Evolutionary conservation across 2,113 vertebrate species (phyloP), one percentile per base, ranked within the genome.

Genomic region (Symphodus melops): DNA sequence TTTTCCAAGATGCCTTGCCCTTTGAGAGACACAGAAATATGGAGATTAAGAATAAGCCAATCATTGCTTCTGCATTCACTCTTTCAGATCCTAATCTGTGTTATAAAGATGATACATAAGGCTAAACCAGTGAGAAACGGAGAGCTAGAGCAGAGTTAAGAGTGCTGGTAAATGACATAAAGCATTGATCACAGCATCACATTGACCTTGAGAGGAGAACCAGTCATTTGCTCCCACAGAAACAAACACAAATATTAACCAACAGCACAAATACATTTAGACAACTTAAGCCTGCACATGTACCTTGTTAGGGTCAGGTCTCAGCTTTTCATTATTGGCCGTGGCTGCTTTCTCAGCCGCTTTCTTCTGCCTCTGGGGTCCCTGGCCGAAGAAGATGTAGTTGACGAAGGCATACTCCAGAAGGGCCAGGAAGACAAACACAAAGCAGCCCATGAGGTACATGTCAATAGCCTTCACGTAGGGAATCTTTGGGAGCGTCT

Each of bases 401-500:
- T 99, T 99, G 93, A 99, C 98, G 70, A 99, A 93, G 42, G 98
- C 98, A 37, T 99, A 99, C 80, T 99, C 98, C 92, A 99, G 94
- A 76, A 99, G 94, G 70, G 98, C 98, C 95, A 99, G 96, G 92
- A 99, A 99, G 65, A 99, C 98, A 63, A 99, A 99, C 70, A 99
- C 97, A 88, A 99, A 99, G 93, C 98, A 99, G 59, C 98, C 96
- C 98, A 99, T 99, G 69, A 99, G 96, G 94, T 99, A 99, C 97
- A 99, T 99, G 88, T 99, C 98, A 76, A 99, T 99, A 92, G 98
- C 98, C 94, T 99, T 99, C 81, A 99, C 98, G 19, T 99, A 99
- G 67, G 98, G 98, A 79, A 99, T 99, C 95, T 99, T 99, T 80
- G 98, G 98, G 54, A 99, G 96, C 19, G 98, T 99, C 91, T 99